A percentile compares a stretch with the other conserved stretches of the same genome.
Evolutionary conservation across 2,888 invertebrate genomes (phyloP).

Genomic region (Sminthurides aquaticus): DNA sequence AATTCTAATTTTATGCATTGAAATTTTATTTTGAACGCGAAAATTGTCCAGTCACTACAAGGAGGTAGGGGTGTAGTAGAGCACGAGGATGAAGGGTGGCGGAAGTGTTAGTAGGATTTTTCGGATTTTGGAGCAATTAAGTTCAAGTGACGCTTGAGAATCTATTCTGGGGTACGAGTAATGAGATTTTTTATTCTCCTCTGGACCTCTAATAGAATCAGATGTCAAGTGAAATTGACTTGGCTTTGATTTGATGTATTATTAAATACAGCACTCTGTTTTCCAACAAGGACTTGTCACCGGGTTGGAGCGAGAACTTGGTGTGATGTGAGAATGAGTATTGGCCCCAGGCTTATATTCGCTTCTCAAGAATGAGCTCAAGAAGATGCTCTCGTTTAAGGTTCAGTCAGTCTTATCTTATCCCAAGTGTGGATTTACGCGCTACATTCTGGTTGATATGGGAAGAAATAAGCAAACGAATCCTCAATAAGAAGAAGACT

Average conservation of each 20-base stretch:
- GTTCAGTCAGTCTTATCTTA: background rate
- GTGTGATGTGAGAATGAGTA: background rate
- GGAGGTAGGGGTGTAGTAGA: no score
- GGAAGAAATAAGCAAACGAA: background rate
- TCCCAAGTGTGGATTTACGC: background rate
- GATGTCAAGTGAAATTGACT: background rate
- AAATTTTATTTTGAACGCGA: slow-evolving; percentile 11
- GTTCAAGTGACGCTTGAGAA: background rate
- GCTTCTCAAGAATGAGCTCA: background rate
- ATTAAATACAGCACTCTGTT: no score
- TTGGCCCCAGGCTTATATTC: background rate
- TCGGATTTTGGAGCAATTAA: background rate
- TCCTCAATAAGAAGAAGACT: background rate
- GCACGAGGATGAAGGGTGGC: no score
- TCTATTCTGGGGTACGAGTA: background rate
- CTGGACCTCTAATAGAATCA: background rate
- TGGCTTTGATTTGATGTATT: background rate
- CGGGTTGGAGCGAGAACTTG: background rate
- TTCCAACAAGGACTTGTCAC: background rate
- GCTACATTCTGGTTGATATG: background rate
- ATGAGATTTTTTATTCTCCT: background rate
- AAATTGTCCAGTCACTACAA: no score
- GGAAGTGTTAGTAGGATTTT: no score
- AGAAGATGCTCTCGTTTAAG: background rate
- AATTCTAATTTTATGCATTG: slow-evolving; percentile 25